Percentiles rank a stretch among this genome's conserved stretches.
Evolutionary conservation across 2,888 invertebrate species (phyloP).

Genomic region (Acanthopleura granulata): DNA sequence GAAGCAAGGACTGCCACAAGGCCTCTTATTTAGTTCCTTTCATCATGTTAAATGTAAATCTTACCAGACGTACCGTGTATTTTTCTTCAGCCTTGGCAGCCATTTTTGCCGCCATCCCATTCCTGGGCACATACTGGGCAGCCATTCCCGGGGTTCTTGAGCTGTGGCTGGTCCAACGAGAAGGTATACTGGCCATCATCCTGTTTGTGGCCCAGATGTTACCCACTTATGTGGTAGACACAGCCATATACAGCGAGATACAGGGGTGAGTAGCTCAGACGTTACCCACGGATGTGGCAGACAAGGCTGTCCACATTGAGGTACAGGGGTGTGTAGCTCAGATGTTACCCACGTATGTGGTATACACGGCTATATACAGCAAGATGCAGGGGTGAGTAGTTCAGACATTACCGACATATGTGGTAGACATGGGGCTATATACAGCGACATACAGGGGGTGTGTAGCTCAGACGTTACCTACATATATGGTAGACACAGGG

Average conservation of each 20-base stretch:
- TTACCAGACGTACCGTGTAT: neutral
- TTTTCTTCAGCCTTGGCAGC: conserved; percentile 83
- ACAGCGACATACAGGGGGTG: conserved; percentile 97
- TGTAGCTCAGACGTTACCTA: conserved; percentile 49
- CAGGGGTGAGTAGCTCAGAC: conserved; percentile 80
- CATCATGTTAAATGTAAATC: too few relatives aligned
- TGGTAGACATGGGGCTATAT: conserved; percentile 96
- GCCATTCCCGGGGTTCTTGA: conserved; percentile 94
- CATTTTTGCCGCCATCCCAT: conserved; percentile 93
- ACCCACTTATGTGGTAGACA: conserved; percentile 92
- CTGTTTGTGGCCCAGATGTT: conserved; percentile 88
- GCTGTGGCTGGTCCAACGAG: conserved; percentile 92
- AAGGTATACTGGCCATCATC: conserved; percentile 83
- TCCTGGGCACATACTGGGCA: conserved; percentile 96
- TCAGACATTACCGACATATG: conserved; percentile 64
- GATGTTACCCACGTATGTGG: conserved; percentile 90
- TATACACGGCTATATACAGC: conserved; percentile 95
- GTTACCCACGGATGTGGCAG: neutral
- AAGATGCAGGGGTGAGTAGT: conserved; percentile 93
- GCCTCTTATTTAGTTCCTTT: too few relatives aligned
- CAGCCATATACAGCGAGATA: conserved; percentile 96
- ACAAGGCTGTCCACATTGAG: neutral
- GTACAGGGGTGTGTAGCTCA: conserved; percentile 73
- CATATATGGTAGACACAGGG: neutral
- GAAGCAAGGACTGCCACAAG: too few relatives aligned